Percentiles rank a stretch among this genome's conserved stretches.
phyloP scores from a whole-genome alignment of 2,797 vertebrate species.

The Pseudochirops cupreus region DNA sequence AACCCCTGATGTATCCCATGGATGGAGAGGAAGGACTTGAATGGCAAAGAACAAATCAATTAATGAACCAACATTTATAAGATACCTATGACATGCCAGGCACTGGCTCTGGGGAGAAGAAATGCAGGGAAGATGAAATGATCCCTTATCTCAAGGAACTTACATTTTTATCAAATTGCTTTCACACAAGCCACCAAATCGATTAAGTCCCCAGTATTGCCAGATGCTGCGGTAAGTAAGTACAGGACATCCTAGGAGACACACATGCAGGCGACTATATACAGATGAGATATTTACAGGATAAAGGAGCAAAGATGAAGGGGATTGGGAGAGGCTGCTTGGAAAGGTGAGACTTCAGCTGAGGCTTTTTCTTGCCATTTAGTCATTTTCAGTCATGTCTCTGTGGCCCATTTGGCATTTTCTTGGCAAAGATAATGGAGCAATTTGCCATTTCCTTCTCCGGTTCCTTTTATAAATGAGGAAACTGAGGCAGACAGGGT shows the following conservation, averaged over 20 bases:
- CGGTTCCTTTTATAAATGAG: background rate
- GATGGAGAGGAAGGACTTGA: background rate
- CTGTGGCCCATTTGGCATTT: background rate
- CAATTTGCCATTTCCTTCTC: background rate
- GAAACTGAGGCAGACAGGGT: background rate
- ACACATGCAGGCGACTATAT: background rate
- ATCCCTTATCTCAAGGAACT: background rate
- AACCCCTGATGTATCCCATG: background rate
- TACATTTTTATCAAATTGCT: background rate
- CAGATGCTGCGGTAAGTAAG: background rate
- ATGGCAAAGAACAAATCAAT: background rate
- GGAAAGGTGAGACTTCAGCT: background rate
- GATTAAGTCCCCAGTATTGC: background rate
- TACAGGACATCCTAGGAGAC: background rate
- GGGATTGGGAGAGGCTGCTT: background rate
- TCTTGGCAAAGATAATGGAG: background rate
- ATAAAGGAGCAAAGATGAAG: background rate
- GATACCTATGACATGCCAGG: background rate
- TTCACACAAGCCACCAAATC: background rate
- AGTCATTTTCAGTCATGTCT: background rate
- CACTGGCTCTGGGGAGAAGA: background rate
- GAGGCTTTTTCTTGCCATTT: background rate
- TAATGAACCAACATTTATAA: background rate
- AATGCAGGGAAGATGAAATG: background rate
- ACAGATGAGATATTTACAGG: background rate